Evolutionary conservation across 2,888 invertebrate species (phyloP), one percentile per base, ranked within the genome.

Genomic region (Ganaspis brasiliensis): DNA sequence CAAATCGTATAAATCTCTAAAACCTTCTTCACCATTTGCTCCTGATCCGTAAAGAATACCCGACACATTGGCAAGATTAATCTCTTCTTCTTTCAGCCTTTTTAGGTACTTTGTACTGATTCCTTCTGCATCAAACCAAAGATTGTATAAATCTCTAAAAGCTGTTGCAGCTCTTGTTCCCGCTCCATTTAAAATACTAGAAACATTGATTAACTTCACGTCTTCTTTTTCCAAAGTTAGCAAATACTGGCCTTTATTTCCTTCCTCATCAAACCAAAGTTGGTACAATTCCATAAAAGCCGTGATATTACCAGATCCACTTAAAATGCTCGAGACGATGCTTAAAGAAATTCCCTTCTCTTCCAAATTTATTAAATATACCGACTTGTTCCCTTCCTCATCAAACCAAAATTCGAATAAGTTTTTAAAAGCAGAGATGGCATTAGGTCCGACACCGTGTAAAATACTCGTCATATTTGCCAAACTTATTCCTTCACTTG

Each of bases 1-100:
- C 73, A 83, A 78, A 72, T 85, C 77, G 82, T 85, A 86, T 79
- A 88, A 84, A 73, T 84, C 81, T 85, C 85, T 83, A 80, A 88
- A 87, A 78, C 82, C 82, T 81, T 81, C 79, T 70, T 82, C 52
- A 81, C 84, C 83, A 63, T 83, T 86, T 57, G 79, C 75, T 77
- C 87, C 49, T 73, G 79, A 76, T 77, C 79, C 74, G 71, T 70
- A 16, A 12, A 80, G 82, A 82, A 88, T 86, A 82, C 84, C 83
- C 52, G 87, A 86, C 72, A 86, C 77, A 75, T 57, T 82, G 1
- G 61, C 16, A n/a, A 79, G 35, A 80, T 79, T 82, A 74, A 79
- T 83, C 79, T 56, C 82, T 81, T 80, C 82, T 77, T 83, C 78
- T 79, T 77, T 72, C 1, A 78, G 26, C 6, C 10, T 57, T 52